A percentile compares a stretch with the other conserved stretches of the same genome.
phyloP scores from a whole-genome alignment of 37 sponge, comb jelly and placozoan genomes.

The Trichoplax adhaerens region DNA sequence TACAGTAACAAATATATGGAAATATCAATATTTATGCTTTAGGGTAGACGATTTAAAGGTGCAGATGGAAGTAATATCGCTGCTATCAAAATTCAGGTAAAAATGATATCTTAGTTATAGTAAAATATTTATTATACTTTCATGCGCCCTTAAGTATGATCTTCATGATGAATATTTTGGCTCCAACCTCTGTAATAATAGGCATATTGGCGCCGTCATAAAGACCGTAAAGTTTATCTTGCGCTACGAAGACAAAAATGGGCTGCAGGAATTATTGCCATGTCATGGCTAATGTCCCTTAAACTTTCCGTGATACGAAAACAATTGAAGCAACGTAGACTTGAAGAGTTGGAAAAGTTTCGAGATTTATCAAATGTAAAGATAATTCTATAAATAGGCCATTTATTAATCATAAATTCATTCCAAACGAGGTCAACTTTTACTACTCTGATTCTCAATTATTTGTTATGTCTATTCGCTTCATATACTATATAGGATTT shows the following conservation, averaged over 20 bases:
- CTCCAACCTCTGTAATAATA: too few relatives aligned
- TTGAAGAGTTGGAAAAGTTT: conserved; percentile 13
- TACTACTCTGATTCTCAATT: too few relatives aligned
- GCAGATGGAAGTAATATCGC: conserved; percentile 32
- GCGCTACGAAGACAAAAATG: conserved; percentile 20
- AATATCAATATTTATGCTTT: not conserved
- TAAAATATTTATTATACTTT: too few relatives aligned
- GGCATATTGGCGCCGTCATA: too few relatives aligned
- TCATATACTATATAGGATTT: conserved; percentile 9
- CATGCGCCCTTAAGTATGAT: too few relatives aligned
- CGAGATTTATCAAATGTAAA: not conserved
- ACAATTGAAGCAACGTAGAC: conserved; percentile 30
- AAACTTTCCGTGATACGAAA: conserved; percentile 20
- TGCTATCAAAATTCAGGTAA: conserved; percentile 16
- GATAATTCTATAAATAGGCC: too few relatives aligned
- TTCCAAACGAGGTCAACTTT: too few relatives aligned
- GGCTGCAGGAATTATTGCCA: conserved; percentile 30
- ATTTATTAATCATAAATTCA: too few relatives aligned
- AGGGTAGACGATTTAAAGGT: conserved; percentile 59
- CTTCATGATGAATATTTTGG: too few relatives aligned
- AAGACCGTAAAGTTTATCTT: conserved; percentile 13
- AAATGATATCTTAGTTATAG: too few relatives aligned
- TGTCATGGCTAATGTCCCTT: conserved; percentile 57
- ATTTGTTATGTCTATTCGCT: not conserved
- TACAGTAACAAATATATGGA: too few relatives aligned